phyloP scores from a whole-genome alignment of 2,113 vertebrate species.

The Plecturocebus donacophilus region DNA sequence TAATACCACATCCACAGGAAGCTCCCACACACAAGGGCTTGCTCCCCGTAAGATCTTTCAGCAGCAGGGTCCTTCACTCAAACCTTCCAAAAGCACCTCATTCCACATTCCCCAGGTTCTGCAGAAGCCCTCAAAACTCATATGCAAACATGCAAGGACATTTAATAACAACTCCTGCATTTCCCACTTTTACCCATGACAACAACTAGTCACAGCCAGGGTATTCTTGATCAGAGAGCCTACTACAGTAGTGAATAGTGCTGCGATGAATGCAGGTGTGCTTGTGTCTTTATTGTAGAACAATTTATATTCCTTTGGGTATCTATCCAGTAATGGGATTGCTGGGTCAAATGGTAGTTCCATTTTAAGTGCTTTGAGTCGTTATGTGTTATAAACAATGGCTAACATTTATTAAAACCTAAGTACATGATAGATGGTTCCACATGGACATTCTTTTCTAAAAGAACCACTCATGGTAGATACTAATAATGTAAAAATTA shows the following conservation, averaged over 20 bases:
- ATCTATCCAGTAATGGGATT: no score
- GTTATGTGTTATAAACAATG: no score
- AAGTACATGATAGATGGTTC: not conserved
- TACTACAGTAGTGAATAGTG: no score
- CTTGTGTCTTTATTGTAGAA: no score
- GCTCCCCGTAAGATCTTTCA: not conserved
- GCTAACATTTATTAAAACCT: not conserved
- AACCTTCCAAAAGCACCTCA: not conserved
- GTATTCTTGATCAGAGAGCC: not conserved
- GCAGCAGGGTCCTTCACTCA: not conserved
- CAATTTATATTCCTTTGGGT: no score
- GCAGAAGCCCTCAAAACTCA: not conserved
- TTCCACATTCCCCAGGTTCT: not conserved
- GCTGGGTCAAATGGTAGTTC: no score
- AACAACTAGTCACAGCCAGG: not conserved
- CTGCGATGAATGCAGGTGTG: no score
- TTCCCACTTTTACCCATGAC: not conserved
- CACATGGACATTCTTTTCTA: not conserved
- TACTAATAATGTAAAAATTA: not conserved
- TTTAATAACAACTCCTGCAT: no score
- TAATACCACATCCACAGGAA: no score
- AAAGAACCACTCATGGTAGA: not conserved
- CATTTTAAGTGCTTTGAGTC: not conserved
- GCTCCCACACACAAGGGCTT: not conserved
- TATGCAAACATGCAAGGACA: rapidly evolving